phyloP scores from a whole-genome alignment of 1,140 invertebrate genomes.

The Drosophila sp. region DNA sequence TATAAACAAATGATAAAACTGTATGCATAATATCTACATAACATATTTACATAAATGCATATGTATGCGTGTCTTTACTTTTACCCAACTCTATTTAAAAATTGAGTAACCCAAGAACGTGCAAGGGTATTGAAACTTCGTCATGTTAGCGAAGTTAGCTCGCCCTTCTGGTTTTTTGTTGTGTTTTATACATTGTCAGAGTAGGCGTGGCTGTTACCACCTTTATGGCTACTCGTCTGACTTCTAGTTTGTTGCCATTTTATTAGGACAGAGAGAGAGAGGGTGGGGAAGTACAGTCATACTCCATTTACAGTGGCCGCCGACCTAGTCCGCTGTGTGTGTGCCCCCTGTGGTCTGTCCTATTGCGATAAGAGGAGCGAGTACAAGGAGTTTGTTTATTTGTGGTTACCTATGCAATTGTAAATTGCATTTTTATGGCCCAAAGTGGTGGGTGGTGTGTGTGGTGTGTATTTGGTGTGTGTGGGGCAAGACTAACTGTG shows the following conservation, averaged over 20 bases:
- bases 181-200: slow-evolving; percentile 19
- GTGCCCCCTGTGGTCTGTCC: neutral
- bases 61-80: too few relatives aligned
- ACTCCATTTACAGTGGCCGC: neutral
- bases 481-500: slow-evolving; percentile 22
- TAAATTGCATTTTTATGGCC: slow-evolving; percentile 63
- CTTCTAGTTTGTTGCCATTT: slow-evolving; percentile 26
- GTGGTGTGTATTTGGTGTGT: slow-evolving; percentile 16
- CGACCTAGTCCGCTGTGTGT: neutral
- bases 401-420: slow-evolving; percentile 35
- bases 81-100: too few relatives aligned
- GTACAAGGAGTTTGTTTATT: slow-evolving; percentile 18
- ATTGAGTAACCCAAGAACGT: too few relatives aligned
- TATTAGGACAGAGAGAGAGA: slow-evolving; percentile 11
- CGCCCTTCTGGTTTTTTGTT: too few relatives aligned
- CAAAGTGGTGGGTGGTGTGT: slow-evolving; percentile 38
- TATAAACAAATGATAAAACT: too few relatives aligned
- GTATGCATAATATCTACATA: too few relatives aligned
- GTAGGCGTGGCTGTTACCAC: slow-evolving; percentile 22
- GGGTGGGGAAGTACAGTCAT: neutral
- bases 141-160: too few relatives aligned
- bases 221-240: slow-evolving; percentile 7
- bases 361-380: neutral
- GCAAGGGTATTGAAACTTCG: too few relatives aligned
- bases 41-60: too few relatives aligned